Evolutionary conservation across 1,140 invertebrate species (phyloP), one percentile per base, ranked within the genome.

Genomic region (Zaprionus vittiger): DNA sequence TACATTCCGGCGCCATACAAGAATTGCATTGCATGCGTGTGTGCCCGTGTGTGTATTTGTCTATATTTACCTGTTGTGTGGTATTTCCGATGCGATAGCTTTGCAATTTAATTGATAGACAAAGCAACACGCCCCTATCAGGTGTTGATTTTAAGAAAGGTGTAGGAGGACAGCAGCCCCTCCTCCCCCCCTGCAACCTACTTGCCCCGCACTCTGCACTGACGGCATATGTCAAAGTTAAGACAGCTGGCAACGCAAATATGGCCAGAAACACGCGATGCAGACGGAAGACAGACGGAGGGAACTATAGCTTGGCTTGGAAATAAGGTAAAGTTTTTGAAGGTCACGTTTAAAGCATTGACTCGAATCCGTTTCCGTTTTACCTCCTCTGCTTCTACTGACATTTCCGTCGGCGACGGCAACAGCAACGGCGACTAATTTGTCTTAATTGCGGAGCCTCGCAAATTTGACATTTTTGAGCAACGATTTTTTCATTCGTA

Each of bases 61-160:
- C 57, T 77, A 66, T 75, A 70, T 71, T 76, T 79, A 79, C 84
- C 84, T 89, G 84, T 89, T 81, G 54, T 73, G 52, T 38, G 57
- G 59, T 28, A 34, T 55, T 54, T 64, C 55, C 55, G 22, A 41
- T 56, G 57, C 75, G 62, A 64, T 60, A 56, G 60, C 52, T 65
- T 74, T 67, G 81, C 77, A 90, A 73, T 85, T 82, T 90, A 89
- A 90, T 89, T 89, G 84, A 89, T 90, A 81, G 84, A 80, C 85
- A 22, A 24, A 74, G 73, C 57, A 63, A 57, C 37, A 63, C 56
- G 55, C 62, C 71, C 57, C 55, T 56, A 49, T 64, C 59, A 73
- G 76, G 79, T 86, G 83, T 86, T 86, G 83, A 82, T 81, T 73
- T 75, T 72, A 56, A 22, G 34, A 15, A 47, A 47, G 41, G 52